Evolutionary conservation across 2,113 vertebrate species (phyloP).

Genomic region (Entosphenus tridentatus): DNA sequence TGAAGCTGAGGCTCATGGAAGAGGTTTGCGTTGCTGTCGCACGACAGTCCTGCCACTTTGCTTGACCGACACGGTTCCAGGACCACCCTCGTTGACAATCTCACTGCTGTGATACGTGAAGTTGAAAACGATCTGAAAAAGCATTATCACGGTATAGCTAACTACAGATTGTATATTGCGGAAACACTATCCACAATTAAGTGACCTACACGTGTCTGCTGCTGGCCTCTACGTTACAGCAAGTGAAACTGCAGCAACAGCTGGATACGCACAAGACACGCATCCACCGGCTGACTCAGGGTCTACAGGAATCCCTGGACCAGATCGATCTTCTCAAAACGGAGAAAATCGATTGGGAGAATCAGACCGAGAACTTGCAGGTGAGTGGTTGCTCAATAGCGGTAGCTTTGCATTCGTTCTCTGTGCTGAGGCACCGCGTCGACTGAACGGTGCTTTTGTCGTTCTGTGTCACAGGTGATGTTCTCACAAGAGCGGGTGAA

Average conservation of each 20-base stretch:
- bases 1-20: conserved; percentile 81
- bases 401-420: neutral
- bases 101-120: neutral
- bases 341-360: conserved; percentile 80
- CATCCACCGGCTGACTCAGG: conserved; percentile 87
- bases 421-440: neutral
- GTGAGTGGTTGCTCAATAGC: conserved; percentile 20
- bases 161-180: too few relatives aligned
- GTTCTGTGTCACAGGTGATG: conserved; percentile 44
- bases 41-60: too few relatives aligned
- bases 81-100: too few relatives aligned
- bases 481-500: conserved; percentile 98
- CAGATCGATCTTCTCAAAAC: conserved; percentile 86
- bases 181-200: too few relatives aligned
- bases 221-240: conserved; percentile 25
- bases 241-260: conserved; percentile 91
- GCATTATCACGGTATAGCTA: neutral
- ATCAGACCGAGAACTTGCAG: conserved; percentile 97
- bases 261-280: conserved; percentile 91
- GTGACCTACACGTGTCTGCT: neutral
- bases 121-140: neutral
- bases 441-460: neutral
- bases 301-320: conserved; percentile 86
- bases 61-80: too few relatives aligned
- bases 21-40: conserved; percentile 29